A percentile compares a stretch with the other conserved stretches of the same genome.
These are phyloP conservation scores for Lasius fuliginosus DNA, from an alignment of 2,888 invertebrate species.

Conservation along the genomic window DNA sequence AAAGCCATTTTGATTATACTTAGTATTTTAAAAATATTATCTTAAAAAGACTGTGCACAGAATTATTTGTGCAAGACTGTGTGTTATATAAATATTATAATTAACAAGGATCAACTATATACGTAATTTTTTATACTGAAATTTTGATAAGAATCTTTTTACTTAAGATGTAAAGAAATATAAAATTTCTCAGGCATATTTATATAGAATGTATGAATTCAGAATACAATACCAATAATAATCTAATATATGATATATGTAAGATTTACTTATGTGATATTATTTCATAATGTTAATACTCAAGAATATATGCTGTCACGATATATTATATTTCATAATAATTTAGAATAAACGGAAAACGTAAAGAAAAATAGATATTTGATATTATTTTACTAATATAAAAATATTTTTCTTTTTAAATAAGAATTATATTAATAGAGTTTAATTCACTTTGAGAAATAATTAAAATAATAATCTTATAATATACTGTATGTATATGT, in stretches of 20 bases:
- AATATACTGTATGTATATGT: background rate
- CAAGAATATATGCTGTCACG: constrained; percentile 5
- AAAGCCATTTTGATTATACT: background rate
- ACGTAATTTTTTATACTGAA: background rate
- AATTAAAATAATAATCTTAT: background rate
- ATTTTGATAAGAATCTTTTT: constrained; percentile 7
- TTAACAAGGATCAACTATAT: background rate
- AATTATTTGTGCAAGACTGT: background rate
- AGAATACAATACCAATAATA: background rate
- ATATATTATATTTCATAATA: background rate
- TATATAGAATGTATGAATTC: background rate
- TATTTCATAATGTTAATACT: background rate
- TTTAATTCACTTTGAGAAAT: background rate
- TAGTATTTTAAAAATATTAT: background rate
- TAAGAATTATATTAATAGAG: background rate
- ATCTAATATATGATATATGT: background rate
- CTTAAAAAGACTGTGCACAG: constrained; percentile 7
- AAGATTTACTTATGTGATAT: background rate
- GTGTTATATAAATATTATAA: background rate
- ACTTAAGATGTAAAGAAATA: background rate
- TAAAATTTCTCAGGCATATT: constrained; percentile 15
- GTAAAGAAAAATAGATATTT: background rate
- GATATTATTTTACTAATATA: background rate
- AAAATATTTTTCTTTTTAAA: background rate
- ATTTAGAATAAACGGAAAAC: background rate